Conservation (phyloP, 2,113 vertebrate species). For the Mormoops blainvillei region DNA sequence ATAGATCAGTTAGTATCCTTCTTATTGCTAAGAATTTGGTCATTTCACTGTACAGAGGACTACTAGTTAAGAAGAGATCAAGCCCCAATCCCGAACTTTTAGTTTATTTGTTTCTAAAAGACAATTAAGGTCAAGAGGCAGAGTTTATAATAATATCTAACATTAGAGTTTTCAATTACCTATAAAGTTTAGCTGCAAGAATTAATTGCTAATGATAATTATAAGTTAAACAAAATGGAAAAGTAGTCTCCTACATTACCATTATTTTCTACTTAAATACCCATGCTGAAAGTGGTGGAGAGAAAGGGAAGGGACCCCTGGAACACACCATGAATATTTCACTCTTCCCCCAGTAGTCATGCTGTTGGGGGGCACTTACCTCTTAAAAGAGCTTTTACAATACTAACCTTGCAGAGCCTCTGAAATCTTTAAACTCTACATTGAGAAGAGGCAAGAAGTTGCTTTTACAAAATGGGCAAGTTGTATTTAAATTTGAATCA, state of each 20-base stretch:
- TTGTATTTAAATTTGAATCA: conserved; percentile 97
- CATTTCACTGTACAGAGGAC: background rate
- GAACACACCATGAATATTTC: background rate
- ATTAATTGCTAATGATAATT: background rate
- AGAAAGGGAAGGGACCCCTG: background rate
- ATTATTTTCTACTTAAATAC: background rate
- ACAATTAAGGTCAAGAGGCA: background rate
- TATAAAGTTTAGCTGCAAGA: background rate
- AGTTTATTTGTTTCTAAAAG: background rate
- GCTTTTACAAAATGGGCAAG: conserved; percentile 94
- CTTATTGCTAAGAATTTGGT: background rate
- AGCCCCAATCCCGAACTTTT: background rate
- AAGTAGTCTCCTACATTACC: background rate
- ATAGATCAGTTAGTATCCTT: background rate
- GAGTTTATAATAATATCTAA: background rate
- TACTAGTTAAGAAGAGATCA: background rate
- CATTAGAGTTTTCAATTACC: background rate
- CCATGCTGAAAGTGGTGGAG: background rate
- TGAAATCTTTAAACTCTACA: conserved; percentile 95
- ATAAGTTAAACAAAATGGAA: conserved; percentile 10
- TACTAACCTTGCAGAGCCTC: conserved; percentile 88
- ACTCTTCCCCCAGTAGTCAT: background rate
- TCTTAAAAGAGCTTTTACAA: background rate
- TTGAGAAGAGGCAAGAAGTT: conserved; percentile 94
- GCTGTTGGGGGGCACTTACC: background rate